These are phyloP conservation scores for Syrmaticus mikado DNA, from an alignment of 2,113 vertebrate genomes.

Conservation along the genomic window DNA sequence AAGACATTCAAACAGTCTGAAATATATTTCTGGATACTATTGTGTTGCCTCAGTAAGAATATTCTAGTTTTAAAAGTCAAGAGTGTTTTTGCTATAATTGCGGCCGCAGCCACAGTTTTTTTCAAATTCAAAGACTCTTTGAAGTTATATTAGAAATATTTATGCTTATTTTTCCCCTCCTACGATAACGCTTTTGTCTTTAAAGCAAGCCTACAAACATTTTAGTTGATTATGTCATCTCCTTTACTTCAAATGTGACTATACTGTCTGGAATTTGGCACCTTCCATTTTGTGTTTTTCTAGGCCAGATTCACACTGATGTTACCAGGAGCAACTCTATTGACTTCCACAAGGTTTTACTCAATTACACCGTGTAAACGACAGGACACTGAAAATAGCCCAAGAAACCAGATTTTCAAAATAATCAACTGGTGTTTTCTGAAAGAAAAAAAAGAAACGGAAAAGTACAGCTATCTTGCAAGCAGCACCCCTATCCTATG, in stretches of 20 bases:
- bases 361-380: neutral
- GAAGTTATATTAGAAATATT: slow-evolving; percentile 29
- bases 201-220: slow-evolving; percentile 7
- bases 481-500: neutral
- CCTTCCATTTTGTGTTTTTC: neutral
- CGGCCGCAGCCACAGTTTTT: neutral
- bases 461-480: neutral
- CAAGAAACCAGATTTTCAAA: neutral
- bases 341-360: neutral
- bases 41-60: slow-evolving; percentile 35
- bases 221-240: slow-evolving; percentile 19
- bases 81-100: slow-evolving; percentile 30
- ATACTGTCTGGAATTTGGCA: neutral
- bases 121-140: slow-evolving; percentile 34
- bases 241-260: neutral
- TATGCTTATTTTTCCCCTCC: neutral
- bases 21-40: slow-evolving; percentile 19
- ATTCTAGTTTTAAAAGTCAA: neutral
- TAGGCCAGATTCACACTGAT: neutral
- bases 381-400: neutral
- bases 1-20: slow-evolving; percentile 59
- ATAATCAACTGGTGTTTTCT: neutral
- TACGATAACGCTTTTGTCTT: slow-evolving; percentile 12
- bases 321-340: neutral
- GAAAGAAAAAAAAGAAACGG: neutral